Base-by-base conservation (phyloP, 2,888 invertebrate species). In the Tetheella fluctuosa region DNA sequence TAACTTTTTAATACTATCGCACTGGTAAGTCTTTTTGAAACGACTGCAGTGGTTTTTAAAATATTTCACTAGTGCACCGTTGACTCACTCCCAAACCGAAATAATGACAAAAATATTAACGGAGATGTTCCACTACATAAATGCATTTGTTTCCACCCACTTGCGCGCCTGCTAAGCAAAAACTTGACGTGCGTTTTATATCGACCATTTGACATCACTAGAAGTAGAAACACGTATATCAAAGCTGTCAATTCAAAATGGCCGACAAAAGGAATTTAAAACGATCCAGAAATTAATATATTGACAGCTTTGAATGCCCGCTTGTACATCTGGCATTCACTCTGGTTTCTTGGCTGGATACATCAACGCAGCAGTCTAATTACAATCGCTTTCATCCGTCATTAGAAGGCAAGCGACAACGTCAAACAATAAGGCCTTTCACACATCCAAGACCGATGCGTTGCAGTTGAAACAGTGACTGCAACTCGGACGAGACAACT, bases 101-200 rank as follows among this genome's bases (percentile, higher is more conserved):
- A 23, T 23, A 68, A 66, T 60, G 52, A 54, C 59, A 55, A 58
- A 68, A 69, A 62, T 58, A 60, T 64, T 58, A 74, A 74, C 64
- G 59, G 62, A 73, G 67, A 64, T 34, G 34, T 62, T 65, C 64
- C 42, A 68, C 70, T 74, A 74, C 66, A 74, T 72, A 72, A 74
- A 72, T 74, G 72, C 67, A 25, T 48, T 48, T 65, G 60, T 61
- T 62, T 65, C 72, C 67, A 70, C 67, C 60, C 54, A 17, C 48
- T 17, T 62, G 56, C 64, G 69, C 74, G 69, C 74, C 65, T 64
- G 69, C 74, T 68, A 74, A 74, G 73, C 73, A 63, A 69, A 67
- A 66, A 57, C 58, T 54, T 64, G 68, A 70, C 71, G 65, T 73
- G 70, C 73, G 61, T 67, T 68, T 39, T 15, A n/a, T 69, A 61